Evolutionary conservation across 2,113 vertebrate genomes (phyloP).

Genomic region (Cisticola juncidis): DNA sequence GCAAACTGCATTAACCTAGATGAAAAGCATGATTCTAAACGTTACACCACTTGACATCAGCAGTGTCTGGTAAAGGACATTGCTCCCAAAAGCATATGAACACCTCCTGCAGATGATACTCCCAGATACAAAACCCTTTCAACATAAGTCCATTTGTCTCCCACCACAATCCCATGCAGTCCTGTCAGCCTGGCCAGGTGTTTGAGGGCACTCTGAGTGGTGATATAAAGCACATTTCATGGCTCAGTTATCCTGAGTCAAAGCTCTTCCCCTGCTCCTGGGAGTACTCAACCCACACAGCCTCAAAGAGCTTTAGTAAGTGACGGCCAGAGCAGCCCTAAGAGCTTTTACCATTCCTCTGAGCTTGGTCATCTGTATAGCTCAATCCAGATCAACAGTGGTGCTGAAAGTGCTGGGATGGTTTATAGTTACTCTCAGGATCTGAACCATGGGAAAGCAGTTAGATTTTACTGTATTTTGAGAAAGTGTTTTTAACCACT

Average conservation of each 20-base stretch:
- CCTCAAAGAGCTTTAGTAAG: constrained; percentile 34
- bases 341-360: constrained; percentile 58
- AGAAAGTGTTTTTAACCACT: constrained; percentile 7
- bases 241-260: not conserved
- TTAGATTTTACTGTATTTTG: not conserved
- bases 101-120: not conserved
- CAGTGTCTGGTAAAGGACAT: not conserved
- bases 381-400: not conserved
- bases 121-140: not conserved
- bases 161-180: not conserved
- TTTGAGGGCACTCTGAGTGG: not conserved
- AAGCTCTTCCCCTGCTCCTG: constrained; percentile 33
- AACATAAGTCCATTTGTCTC: not conserved
- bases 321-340: constrained; percentile 43
- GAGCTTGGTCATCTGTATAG: constrained; percentile 10
- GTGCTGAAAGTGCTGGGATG: constrained; percentile 28
- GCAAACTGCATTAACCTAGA: not conserved
- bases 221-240: not conserved
- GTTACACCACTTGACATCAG: not conserved
- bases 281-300: not conserved
- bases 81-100: not conserved
- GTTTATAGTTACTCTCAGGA: constrained; percentile 11
- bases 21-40: not conserved
- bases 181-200: constrained; percentile 9
- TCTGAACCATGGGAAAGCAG: not conserved